Evolutionary conservation across 1,140 invertebrate species (phyloP), one percentile per base, ranked within the genome.

Genomic region (Drosophila virilis): DNA sequence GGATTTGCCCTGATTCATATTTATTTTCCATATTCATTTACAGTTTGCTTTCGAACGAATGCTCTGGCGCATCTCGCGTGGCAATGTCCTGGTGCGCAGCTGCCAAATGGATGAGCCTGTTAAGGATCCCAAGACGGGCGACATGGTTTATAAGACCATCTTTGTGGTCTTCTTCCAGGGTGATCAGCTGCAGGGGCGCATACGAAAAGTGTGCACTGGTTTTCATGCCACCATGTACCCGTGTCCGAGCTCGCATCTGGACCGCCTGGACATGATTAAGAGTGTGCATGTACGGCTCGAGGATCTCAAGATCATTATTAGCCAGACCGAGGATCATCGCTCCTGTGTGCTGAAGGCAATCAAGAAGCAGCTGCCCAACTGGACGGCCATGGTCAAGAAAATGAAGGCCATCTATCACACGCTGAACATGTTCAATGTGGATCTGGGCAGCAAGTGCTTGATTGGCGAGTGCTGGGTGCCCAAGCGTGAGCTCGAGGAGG

Each of bases 101-200:
- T 95, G 96, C 10, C 96, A 97, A 76, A 94, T 98, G 40, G 96
- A 97, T 22, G 94, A 95, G 38, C 95, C 97, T 0, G 91, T 99
- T 1, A 97, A 98, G 92, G 98, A 99, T 93, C 91, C 88, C 3
- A 60, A 60, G 72, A 93, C 98, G 96, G 98, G 98, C 7, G 97
- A 98, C 85, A 94, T 96, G 91, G 97, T 98, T 7, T 96, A 96
- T 93, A 99, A 99, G 93, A 97, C 96, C 8, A 98, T 99, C 0
- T 99, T 99, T 93, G 98, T 99, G 50, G 89, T 89, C 50, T 99
- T 99, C 94, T 99, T 99, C 94, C 98, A 99, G 98, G 98, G 98
- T 51, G 98, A 99, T 91, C 98, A 99, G 91, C 93, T 99, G 51
- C 99, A 99, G 93, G 95, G 94, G 3, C 95, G 98, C 60, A 98